Conservation (phyloP, 2,113 vertebrate genomes). For the Thamnaconus septentrionalis region DNA sequence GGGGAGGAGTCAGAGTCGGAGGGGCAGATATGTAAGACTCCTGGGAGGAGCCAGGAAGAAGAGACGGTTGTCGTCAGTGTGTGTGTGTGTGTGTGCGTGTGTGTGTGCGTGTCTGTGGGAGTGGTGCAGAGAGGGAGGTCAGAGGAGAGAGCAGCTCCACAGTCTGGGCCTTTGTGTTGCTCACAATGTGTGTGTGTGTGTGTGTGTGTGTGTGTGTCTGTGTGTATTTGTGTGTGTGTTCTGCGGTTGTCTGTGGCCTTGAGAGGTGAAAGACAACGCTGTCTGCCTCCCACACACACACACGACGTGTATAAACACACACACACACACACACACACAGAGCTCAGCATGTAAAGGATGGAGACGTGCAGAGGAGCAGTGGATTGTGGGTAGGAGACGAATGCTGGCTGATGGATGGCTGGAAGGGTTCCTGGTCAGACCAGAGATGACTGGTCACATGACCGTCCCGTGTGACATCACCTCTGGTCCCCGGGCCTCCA, state of each 20-base stretch:
- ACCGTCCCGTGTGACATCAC: too few species aligned
- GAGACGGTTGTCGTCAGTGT: constrained; percentile 15
- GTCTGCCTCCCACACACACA: too few species aligned
- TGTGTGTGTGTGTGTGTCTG: constrained; percentile 28
- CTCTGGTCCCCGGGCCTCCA: too few species aligned
- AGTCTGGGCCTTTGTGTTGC: constrained; percentile 60
- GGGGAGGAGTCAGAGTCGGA: neutral
- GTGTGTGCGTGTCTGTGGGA: constrained; percentile 42
- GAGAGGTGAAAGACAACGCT: constrained; percentile 39
- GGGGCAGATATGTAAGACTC: neutral
- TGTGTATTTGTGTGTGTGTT: constrained; percentile 37
- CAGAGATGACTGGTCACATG: too few species aligned
- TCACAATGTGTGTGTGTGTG: constrained; percentile 21
- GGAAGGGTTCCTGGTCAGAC: too few species aligned
- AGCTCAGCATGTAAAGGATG: too few species aligned
- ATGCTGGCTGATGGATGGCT: too few species aligned
- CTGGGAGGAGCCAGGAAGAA: neutral
- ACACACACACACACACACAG: too few species aligned
- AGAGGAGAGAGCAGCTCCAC: constrained; percentile 43
- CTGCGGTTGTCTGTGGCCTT: constrained; percentile 63
- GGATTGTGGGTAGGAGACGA: too few species aligned
- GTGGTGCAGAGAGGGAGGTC: constrained; percentile 51
- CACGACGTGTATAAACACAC: too few species aligned
- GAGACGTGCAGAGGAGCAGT: too few species aligned
- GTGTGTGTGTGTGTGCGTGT: constrained; percentile 28